Percentiles rank a stretch among this genome's conserved stretches.
Evolutionary conservation across 2,113 vertebrate genomes (phyloP).

Genomic region (Rhizomys pruinosus): DNA sequence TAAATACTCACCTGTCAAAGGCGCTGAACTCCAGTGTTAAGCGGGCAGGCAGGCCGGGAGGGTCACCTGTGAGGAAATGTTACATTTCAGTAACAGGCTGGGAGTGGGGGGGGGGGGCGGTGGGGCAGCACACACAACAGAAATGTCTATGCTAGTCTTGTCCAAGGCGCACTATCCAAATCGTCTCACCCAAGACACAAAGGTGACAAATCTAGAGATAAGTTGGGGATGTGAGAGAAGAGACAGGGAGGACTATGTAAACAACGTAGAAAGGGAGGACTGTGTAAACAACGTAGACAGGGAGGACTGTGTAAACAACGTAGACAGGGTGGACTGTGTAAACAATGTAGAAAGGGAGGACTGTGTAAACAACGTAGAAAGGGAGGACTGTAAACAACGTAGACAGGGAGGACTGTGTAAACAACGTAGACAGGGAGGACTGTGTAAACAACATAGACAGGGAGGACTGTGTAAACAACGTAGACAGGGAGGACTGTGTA

Average conservation of each 20-base stretch:
- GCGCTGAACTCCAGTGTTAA: constrained; percentile 97
- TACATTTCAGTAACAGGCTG: constrained; percentile 17
- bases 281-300: too few relatives aligned
- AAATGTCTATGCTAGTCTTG: background rate
- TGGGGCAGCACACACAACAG: constrained; percentile 16
- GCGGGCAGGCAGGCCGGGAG: constrained; percentile 94
- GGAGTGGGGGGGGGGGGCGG: too few relatives aligned
- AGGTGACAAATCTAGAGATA: background rate
- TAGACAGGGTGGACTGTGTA: too few relatives aligned
- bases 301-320: constrained; percentile 9
- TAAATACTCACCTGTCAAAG: constrained; percentile 95
- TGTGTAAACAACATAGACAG: too few relatives aligned
- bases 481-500: too few relatives aligned
- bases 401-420: constrained; percentile 4
- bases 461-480: constrained; percentile 9
- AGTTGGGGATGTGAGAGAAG: background rate
- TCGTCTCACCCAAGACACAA: background rate
- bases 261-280: constrained; percentile 4
- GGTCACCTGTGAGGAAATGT: constrained; percentile 91
- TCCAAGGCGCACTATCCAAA: background rate
- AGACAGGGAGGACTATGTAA: constrained; percentile 4
- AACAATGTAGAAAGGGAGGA: constrained; percentile 1
- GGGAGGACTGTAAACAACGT: too few relatives aligned
- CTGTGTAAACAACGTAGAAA: constrained; percentile 7
- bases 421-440: constrained; percentile 2